Base-by-base conservation (phyloP, 1,140 invertebrate species). In the Megalonaias nervosa region DNA sequence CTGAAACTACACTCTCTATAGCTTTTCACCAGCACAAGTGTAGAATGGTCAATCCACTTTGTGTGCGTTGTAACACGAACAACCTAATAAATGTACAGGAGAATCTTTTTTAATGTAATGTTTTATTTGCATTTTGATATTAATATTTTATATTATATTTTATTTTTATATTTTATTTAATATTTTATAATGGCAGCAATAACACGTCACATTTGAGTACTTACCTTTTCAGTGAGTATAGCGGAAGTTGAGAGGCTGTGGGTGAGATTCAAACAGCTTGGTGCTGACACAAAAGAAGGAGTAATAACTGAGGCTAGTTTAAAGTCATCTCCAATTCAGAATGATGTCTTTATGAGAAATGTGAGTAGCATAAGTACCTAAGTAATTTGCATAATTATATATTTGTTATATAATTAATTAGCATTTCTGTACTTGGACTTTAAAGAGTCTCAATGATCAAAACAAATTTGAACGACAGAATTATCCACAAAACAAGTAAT, bases 191-290 rank as follows among this genome's bases (percentile, higher is more conserved):
- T n/a, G 23, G 60, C 23, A 62, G 23, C 60, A n/a, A 9, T 19
- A 23, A 62, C 60, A n/a, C 5, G 60, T 62, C 11, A 62, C 13
- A 62, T 11, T 0, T 48, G 0, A 48, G 11, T 48, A 12, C 19
- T n/a, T 23, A 62, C 48, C 65, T 67, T 74, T 74, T 61, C 78
- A 90, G 89, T 90, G 74, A 87, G 86, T 81, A 87, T 90, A 66
- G 87, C 88, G 48, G 89, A 90, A 74, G 88, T 89, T 11, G 88
- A 90, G 67, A 75, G 89, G 66, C 79, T 90, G 75, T 90, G 89
- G 88, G 68, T 84, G 31, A 71, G 88, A 55, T 90, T 89, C 75
- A 84, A 87, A 64, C 88, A 90, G 77, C 79, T 89, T 19, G 88
- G 88, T 14, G 86, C 86, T 81, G 82, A 85, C 66, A 38, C 59